Conservation (phyloP, 2,113 vertebrate genomes). For the Phrynosoma platyrhinos region DNA sequence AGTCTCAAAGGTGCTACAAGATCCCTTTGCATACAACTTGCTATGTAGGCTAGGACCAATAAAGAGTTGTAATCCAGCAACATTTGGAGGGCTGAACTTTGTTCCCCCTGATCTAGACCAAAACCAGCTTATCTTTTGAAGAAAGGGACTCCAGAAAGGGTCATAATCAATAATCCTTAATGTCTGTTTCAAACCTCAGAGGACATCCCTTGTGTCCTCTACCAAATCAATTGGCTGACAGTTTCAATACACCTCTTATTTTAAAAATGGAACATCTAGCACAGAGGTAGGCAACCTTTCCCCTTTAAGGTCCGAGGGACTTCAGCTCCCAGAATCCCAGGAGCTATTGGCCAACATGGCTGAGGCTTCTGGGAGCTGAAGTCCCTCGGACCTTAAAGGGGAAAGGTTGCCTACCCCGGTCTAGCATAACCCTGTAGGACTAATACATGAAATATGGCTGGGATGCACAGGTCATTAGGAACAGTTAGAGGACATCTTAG, state of each 20-base stretch:
- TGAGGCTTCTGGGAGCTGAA: too few relatives aligned
- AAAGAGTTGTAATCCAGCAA: too few relatives aligned
- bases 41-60: too few relatives aligned
- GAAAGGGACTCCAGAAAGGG: not conserved
- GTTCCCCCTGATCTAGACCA: not conserved
- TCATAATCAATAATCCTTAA: not conserved
- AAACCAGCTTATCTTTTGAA: not conserved
- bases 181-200: not conserved
- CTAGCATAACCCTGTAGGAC: not conserved
- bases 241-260: not conserved
- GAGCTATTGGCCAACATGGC: too few relatives aligned
- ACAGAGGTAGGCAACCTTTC: too few relatives aligned
- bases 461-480: not conserved
- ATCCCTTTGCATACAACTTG: too few relatives aligned
- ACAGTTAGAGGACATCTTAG: conserved; percentile 2
- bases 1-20: too few relatives aligned
- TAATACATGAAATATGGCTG: not conserved
- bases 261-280: not conserved
- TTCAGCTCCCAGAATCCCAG: too few relatives aligned
- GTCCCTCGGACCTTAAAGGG: too few relatives aligned
- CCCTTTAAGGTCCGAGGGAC: too few relatives aligned
- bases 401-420: too few relatives aligned
- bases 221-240: not conserved
- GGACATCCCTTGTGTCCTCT: not conserved
- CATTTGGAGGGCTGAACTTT: too few relatives aligned